phyloP scores from a whole-genome alignment of 2,797 vertebrate species.

The Rhinophrynus dorsalis region DNA sequence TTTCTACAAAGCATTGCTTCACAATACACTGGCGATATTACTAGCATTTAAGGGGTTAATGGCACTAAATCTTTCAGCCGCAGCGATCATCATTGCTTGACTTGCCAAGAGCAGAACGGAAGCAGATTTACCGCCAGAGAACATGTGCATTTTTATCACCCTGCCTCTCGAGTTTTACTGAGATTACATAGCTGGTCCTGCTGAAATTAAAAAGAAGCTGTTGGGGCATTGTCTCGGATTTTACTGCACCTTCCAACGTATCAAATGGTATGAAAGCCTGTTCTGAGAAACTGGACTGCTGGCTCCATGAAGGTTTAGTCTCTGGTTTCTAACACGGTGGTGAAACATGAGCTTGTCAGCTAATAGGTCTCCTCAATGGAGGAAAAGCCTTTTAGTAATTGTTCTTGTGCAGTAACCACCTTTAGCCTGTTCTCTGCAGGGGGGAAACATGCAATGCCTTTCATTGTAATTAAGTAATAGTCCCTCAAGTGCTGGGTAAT shows the following conservation, averaged over 20 bases:
- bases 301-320: constrained; percentile 20
- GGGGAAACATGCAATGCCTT: neutral
- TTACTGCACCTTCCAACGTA: constrained; percentile 1
- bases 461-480: neutral
- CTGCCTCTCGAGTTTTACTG: constrained; percentile 3
- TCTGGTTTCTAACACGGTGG: constrained; percentile 5
- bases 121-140: no score
- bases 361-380: constrained; percentile 8
- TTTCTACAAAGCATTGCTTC: no score
- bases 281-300: neutral
- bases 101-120: no score
- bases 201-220: constrained; percentile 15
- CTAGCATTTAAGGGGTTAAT: no score
- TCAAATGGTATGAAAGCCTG: constrained; percentile 2
- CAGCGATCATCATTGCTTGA: no score
- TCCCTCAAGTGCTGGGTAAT: neutral
- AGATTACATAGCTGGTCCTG: neutral
- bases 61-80: no score
- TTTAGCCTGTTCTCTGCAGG: neutral
- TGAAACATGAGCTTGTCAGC: constrained; percentile 19
- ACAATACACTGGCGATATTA: no score
- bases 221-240: neutral
- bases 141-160: neutral
- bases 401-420: neutral
- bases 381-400: constrained; percentile 5